Conservation (phyloP, 1,140 invertebrate species). For the Glomeris maerens region DNA sequence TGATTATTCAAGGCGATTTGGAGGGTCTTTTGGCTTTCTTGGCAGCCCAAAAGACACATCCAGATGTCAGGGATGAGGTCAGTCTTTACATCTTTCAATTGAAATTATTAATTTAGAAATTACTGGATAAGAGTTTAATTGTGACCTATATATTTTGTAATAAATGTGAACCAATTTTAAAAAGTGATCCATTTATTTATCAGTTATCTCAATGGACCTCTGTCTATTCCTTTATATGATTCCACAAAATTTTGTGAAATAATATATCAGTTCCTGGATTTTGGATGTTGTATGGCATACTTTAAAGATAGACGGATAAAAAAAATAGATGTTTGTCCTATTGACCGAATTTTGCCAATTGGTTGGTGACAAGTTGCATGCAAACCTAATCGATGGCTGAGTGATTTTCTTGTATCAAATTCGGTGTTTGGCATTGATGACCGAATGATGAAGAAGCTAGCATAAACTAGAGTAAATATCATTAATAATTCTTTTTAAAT, state of each 20-base stretch:
- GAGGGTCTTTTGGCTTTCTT: too few species aligned
- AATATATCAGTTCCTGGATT: conserved; percentile 1
- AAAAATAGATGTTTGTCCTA: conserved; percentile 8
- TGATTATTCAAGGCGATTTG: too few species aligned
- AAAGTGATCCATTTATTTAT: conserved; percentile 3
- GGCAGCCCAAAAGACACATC: conserved; percentile 22
- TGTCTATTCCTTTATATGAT: background rate
- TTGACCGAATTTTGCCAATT: conserved; percentile 14
- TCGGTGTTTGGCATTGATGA: background rate
- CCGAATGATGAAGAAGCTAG: background rate
- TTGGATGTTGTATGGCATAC: too few species aligned
- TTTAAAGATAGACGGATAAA: too few species aligned
- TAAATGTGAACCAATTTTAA: background rate
- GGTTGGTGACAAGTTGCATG: too few species aligned
- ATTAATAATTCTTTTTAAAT: conserved; percentile 5
- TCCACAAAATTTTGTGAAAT: conserved; percentile 6
- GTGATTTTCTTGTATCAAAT: too few species aligned
- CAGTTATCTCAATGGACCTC: conserved; percentile 1
- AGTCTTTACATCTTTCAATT: conserved; percentile 15
- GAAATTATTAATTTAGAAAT: background rate
- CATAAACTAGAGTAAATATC: background rate
- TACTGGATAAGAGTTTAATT: too few species aligned
- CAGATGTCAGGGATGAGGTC: conserved; percentile 86
- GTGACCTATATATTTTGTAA: background rate
- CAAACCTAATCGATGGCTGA: too few species aligned